phyloP scores from a whole-genome alignment of 2,888 invertebrate genomes.

The Myopa testacea region DNA sequence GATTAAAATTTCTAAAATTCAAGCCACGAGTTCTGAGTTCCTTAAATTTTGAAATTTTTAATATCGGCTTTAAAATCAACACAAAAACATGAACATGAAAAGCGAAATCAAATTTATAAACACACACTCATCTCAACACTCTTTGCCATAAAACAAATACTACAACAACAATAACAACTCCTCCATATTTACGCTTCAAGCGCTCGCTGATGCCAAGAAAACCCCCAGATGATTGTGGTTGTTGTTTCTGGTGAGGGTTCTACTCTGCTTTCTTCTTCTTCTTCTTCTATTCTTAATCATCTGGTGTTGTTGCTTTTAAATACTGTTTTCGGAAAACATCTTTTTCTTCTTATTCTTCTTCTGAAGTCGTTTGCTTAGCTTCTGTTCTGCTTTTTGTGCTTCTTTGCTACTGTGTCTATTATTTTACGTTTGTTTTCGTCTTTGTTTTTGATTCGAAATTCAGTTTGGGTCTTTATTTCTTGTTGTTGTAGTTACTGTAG shows the following conservation, averaged over 20 bases:
- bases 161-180: background rate
- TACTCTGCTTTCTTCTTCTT: background rate
- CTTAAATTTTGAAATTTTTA: too few species aligned
- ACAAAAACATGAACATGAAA: background rate
- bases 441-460: background rate
- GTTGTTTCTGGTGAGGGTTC: background rate
- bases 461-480: background rate
- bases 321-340: background rate
- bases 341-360: background rate
- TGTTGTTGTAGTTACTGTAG: background rate
- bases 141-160: slow-evolving; percentile 4
- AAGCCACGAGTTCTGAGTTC: too few species aligned
- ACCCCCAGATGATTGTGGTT: background rate
- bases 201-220: too few species aligned
- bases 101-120: background rate
- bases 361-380: too few species aligned
- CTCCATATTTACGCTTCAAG: too few species aligned
- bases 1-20: too few species aligned
- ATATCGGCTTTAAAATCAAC: too few species aligned
- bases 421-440: background rate
- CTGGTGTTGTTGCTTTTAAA: too few species aligned
- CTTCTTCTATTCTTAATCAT: too few species aligned
- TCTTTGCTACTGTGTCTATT: background rate
- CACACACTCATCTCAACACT: background rate
- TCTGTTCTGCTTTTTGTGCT: background rate